Conservation (phyloP, 2,888 invertebrate genomes). For the Dasysyrphus albostriatus region DNA sequence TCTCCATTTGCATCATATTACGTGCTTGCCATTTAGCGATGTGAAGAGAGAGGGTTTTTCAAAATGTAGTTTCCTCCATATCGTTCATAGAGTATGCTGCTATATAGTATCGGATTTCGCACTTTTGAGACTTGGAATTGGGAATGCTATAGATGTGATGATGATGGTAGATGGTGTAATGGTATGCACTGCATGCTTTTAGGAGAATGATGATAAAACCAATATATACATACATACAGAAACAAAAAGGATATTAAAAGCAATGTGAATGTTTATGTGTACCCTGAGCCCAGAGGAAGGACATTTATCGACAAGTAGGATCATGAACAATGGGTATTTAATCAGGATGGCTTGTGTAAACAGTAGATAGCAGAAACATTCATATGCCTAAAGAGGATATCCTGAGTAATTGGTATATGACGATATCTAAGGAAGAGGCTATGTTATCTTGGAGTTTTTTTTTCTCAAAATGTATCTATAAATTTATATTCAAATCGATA, state of each 20-base stretch:
- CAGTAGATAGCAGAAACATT: constrained; percentile 44
- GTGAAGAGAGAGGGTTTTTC: constrained; percentile 27
- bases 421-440: neutral
- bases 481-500: neutral
- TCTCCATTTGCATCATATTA: constrained; percentile 40
- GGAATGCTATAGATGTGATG: constrained; percentile 29
- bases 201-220: constrained; percentile 41
- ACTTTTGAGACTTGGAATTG: constrained; percentile 60
- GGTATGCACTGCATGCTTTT: constrained; percentile 54
- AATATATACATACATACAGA: constrained; percentile 24
- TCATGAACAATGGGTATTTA: constrained; percentile 61
- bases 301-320: constrained; percentile 58
- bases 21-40: constrained; percentile 49
- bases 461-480: neutral
- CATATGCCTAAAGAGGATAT: constrained; percentile 36
- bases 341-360: constrained; percentile 58
- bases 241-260: constrained; percentile 25
- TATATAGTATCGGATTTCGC: constrained; percentile 68
- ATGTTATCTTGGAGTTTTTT: neutral
- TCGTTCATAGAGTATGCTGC: constrained; percentile 8
- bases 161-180: constrained; percentile 27
- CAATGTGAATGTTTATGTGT: constrained; percentile 36
- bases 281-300: constrained; percentile 38
- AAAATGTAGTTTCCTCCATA: constrained; percentile 59
- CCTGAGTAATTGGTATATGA: constrained; percentile 56